These are phyloP conservation scores for Blera fallax DNA, from an alignment of 2,888 invertebrate species.

Conservation along the genomic window DNA sequence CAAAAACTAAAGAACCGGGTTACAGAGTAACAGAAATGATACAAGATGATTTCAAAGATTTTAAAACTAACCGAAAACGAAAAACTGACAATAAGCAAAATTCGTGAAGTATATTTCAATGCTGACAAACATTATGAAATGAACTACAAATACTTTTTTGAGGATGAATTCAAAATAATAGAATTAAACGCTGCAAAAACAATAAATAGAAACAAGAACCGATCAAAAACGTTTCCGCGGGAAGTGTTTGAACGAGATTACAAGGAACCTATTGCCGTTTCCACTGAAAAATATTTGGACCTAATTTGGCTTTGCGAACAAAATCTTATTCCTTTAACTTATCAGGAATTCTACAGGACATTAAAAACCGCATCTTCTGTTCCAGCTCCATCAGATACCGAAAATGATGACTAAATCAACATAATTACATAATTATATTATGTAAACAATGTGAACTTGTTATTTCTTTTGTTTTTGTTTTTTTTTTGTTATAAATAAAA, in stretches of 20 bases:
- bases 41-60: not conserved
- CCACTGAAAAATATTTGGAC: no score
- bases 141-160: not conserved
- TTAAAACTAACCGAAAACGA: not conserved
- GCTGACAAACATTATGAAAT: not conserved
- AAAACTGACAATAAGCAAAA: not conserved
- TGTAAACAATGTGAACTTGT: not conserved
- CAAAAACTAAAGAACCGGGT: not conserved
- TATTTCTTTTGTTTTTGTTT: not conserved
- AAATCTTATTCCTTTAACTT: no score
- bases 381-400: no score
- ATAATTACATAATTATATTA: not conserved
- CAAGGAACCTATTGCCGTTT: not conserved
- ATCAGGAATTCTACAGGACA: no score
- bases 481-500: not conserved
- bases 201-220: not conserved
- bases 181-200: not conserved
- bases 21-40: not conserved
- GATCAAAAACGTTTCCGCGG: not conserved
- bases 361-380: no score
- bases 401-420: not conserved
- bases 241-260: not conserved
- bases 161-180: not conserved
- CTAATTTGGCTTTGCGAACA: no score
- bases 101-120: constrained; percentile 3